A percentile compares a stretch with the other conserved stretches of the same genome.
These are phyloP conservation scores for Clepsis dumicolana DNA, from an alignment of 2,888 invertebrate genomes.

Conservation along the genomic window DNA sequence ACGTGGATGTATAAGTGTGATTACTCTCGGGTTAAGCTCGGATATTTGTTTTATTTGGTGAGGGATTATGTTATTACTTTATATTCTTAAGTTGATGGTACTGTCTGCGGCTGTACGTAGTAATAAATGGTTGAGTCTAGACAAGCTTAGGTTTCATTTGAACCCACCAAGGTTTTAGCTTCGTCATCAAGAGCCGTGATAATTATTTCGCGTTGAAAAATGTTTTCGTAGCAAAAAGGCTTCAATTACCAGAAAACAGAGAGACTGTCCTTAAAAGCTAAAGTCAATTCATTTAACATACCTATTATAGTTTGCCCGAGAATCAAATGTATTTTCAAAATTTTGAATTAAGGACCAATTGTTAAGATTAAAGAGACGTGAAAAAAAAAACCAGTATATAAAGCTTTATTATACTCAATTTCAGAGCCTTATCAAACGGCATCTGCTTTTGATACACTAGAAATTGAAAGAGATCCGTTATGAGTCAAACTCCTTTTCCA, in stretches of 20 bases:
- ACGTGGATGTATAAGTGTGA: slow-evolving; percentile 59
- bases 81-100: slow-evolving; percentile 10
- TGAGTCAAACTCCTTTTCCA: slow-evolving; percentile 59
- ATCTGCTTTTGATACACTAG: neutral
- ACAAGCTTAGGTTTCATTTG: slow-evolving; percentile 7
- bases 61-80: slow-evolving; percentile 24
- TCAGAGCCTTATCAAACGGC: neutral
- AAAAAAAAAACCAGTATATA: neutral
- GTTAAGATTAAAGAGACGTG: too few species aligned
- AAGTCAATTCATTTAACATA: too few species aligned
- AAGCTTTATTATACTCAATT: neutral
- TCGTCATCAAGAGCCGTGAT: neutral
- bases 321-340: too few species aligned
- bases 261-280: too few species aligned
- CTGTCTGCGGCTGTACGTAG: slow-evolving; percentile 32
- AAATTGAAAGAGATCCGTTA: slow-evolving; percentile 52
- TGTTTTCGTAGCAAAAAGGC: too few species aligned
- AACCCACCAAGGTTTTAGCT: neutral
- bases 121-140: slow-evolving; percentile 33
- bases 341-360: too few species aligned
- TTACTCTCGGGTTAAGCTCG: slow-evolving; percentile 56
- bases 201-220: too few species aligned
- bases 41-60: slow-evolving; percentile 21
- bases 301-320: too few species aligned
- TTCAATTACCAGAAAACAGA: too few species aligned